Evolutionary conservation across 2,113 vertebrate genomes (phyloP), one percentile per base, ranked within the genome.

Genomic region (Actinemys pallida): DNA sequence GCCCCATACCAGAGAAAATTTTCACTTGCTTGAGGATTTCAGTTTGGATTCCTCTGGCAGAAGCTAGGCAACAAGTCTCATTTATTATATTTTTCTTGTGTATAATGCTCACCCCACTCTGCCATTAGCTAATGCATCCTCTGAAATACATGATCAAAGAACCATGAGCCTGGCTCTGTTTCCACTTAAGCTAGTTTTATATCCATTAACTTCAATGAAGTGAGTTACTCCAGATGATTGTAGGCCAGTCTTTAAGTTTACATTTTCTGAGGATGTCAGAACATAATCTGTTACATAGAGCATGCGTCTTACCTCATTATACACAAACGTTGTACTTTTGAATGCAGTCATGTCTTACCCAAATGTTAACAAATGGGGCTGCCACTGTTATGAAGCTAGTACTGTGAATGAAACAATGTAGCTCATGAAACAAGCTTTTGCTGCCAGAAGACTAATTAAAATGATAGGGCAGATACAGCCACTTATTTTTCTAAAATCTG

Each of bases 361-460:
- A 78, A 14, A 42, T 25, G 7, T 42, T 54, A 54, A 42, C 3
- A 54, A 14, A 5, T 19, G 42, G 22, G 22, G n/a, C 5, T 8
- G 86, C 9, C 20, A n/a, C 39, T 35, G 31, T 25, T 49, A 53
- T 9, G 86, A 82, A 84, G 42, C 25, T 22, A 0, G 0, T 56
- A 31, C 25, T 72, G 35, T 72, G 56, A 93, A 88, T 3, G 56
- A 65, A 92, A 87, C 80, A 52, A 87, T 83, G 87, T 87, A 87
- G 45, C 20, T n/a, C 72, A 69, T 47, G 29, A 11, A 45, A 49
- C 1, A 16, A 12, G 19, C 45, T 90, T n/a, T 5, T 39, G 10
- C 35, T 93, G 92, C 93, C 82, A 85, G 83, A 92, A 95, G 3
- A 35, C n/a, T 1, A 65, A 3, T 92, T 85, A 89, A 85, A 81